Evolutionary conservation across 2,113 vertebrate species (phyloP).

Genomic region (Pontoporia blainvillei): DNA sequence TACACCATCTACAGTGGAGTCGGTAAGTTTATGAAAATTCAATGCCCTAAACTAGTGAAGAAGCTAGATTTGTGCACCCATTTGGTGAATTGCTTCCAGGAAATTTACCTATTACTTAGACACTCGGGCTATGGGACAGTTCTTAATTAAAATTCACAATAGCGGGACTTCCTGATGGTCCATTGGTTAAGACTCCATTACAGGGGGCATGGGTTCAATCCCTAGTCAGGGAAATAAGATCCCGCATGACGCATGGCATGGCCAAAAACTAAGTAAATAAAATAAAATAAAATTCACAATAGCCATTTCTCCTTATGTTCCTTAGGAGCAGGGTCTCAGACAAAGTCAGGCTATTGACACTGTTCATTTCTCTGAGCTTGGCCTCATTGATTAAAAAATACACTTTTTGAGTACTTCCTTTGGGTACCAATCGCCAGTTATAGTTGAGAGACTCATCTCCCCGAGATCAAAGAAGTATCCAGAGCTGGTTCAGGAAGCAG

Average conservation of each 20-base stretch:
- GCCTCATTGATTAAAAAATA: background rate
- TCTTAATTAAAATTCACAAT: background rate
- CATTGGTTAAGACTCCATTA: no score
- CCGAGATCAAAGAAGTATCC: background rate
- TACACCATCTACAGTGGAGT: background rate
- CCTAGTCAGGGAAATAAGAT: no score
- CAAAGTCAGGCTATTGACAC: background rate
- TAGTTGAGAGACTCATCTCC: background rate
- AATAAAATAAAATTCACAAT: background rate
- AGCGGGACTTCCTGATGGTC: background rate
- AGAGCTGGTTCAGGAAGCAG: background rate
- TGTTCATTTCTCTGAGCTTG: background rate
- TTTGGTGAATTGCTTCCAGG: background rate
- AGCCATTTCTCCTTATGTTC: background rate
- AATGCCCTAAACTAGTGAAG: background rate
- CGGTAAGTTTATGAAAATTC: background rate
- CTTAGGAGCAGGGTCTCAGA: background rate
- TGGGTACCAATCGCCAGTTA: background rate
- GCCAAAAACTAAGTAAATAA: no score
- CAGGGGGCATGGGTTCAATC: no score
- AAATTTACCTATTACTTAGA: background rate
- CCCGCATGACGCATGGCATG: fast-evolving
- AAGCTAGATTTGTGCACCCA: background rate
- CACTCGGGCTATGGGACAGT: background rate
- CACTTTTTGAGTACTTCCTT: background rate